Conservation (phyloP, 2,113 vertebrate genomes). For the Forbesichthys papilliferus region DNA sequence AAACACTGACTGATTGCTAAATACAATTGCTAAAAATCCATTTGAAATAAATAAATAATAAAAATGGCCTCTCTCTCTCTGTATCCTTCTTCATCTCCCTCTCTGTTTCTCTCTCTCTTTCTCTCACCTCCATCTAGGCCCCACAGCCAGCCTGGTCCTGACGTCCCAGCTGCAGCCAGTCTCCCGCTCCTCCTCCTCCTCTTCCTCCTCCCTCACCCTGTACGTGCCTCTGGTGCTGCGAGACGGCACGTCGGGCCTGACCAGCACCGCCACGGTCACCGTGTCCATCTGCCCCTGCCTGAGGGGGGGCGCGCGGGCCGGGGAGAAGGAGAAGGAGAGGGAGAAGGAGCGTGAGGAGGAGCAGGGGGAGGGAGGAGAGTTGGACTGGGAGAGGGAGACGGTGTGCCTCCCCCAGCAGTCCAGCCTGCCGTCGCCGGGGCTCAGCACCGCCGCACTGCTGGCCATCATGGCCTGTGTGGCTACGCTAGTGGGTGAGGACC, state of each 20-base stretch:
- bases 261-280: slow-evolving; percentile 85
- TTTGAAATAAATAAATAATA: too few species aligned
- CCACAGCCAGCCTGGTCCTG: slow-evolving; percentile 77
- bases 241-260: slow-evolving; percentile 83
- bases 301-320: slow-evolving; percentile 76
- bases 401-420: slow-evolving; percentile 80
- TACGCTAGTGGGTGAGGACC: slow-evolving; percentile 83
- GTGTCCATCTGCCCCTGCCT: slow-evolving; percentile 87
- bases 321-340: slow-evolving; percentile 63
- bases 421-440: slow-evolving; percentile 79
- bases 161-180: slow-evolving; percentile 70
- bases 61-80: not conserved
- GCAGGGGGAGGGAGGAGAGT: slow-evolving; percentile 38
- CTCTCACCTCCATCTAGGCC: slow-evolving; percentile 53
- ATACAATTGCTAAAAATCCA: too few species aligned
- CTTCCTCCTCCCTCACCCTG: slow-evolving; percentile 71
- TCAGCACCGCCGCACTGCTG: slow-evolving; percentile 87
- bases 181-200: slow-evolving; percentile 61
- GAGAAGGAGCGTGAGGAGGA: not conserved
- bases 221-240: slow-evolving; percentile 83
- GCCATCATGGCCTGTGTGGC: slow-evolving; percentile 87
- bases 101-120: slow-evolving; percentile 1
- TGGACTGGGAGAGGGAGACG: slow-evolving; percentile 74
- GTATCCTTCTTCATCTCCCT: not conserved
- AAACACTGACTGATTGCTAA: too few species aligned